A percentile compares a stretch with the other conserved stretches of the same genome.
Conservation (phyloP, 2,888 invertebrate genomes). For the Eurois occulta region DNA sequence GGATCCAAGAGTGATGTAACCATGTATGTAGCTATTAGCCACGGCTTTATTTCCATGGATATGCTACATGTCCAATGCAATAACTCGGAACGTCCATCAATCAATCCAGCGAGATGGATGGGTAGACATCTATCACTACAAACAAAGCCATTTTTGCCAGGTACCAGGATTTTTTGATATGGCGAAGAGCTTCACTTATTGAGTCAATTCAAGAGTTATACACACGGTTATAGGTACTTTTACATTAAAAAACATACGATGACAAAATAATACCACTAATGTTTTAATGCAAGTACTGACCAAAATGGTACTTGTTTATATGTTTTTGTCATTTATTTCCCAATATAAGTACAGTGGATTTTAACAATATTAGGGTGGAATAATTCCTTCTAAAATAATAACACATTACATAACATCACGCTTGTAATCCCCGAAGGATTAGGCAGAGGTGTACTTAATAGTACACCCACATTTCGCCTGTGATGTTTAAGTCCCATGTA, state of each 20-base stretch:
- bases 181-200: neutral
- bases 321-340: neutral
- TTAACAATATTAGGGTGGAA: too few relatives aligned
- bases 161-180: slow-evolving; percentile 15
- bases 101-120: slow-evolving; percentile 38
- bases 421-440: too few relatives aligned
- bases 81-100: slow-evolving; percentile 43
- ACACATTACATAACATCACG: too few relatives aligned
- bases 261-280: neutral
- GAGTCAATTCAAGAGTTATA: neutral
- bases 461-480: too few relatives aligned
- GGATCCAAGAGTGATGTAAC: neutral
- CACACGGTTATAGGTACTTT: neutral
- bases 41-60: slow-evolving; percentile 11
- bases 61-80: slow-evolving; percentile 36
- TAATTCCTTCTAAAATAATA: too few relatives aligned
- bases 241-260: neutral
- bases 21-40: neutral
- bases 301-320: neutral
- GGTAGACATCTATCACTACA: slow-evolving; percentile 29
- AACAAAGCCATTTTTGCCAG: neutral
- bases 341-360: too few relatives aligned
- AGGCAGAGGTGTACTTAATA: too few relatives aligned
- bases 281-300: neutral
- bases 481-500: too few relatives aligned